A percentile compares a stretch with the other conserved stretches of the same genome.
phyloP scores from a whole-genome alignment of 2,797 vertebrate genomes.

The Clarias pachynema region DNA sequence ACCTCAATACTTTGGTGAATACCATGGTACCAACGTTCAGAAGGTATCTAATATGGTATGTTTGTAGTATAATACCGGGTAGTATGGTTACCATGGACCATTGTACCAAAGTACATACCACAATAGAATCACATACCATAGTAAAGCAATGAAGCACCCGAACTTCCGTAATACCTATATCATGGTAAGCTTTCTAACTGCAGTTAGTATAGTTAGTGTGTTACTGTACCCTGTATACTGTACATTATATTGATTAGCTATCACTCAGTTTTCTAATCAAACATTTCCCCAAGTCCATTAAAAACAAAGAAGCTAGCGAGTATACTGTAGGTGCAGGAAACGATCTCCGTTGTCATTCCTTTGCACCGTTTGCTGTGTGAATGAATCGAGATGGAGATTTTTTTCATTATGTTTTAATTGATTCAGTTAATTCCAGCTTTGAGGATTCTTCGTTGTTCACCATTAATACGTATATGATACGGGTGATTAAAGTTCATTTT shows the following conservation, averaged over 20 bases:
- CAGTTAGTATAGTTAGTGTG: not conserved
- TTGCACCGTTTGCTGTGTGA: conserved; percentile 9
- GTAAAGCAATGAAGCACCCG: too few relatives aligned
- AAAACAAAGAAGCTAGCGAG: not conserved
- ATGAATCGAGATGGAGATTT: conserved; percentile 34
- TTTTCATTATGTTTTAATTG: conserved; percentile 45
- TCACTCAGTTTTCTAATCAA: not conserved
- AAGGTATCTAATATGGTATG: too few relatives aligned
- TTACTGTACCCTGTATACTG: not conserved
- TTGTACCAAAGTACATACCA: too few relatives aligned
- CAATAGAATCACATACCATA: too few relatives aligned
- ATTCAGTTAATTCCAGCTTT: conserved; percentile 35
- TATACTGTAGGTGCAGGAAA: not conserved
- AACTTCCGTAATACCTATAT: not conserved
- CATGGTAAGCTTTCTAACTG: not conserved
- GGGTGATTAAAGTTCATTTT: conserved; percentile 45
- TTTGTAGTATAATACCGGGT: too few relatives aligned
- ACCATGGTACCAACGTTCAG: too few relatives aligned
- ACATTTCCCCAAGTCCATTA: not conserved
- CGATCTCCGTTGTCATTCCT: not conserved
- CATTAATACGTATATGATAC: conserved; percentile 43
- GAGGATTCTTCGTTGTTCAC: conserved; percentile 36
- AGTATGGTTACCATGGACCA: too few relatives aligned
- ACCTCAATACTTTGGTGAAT: too few relatives aligned
- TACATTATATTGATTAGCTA: not conserved